These are phyloP conservation scores for Hetaerina americana DNA, from an alignment of 1,140 invertebrate genomes.

Conservation along the genomic window DNA sequence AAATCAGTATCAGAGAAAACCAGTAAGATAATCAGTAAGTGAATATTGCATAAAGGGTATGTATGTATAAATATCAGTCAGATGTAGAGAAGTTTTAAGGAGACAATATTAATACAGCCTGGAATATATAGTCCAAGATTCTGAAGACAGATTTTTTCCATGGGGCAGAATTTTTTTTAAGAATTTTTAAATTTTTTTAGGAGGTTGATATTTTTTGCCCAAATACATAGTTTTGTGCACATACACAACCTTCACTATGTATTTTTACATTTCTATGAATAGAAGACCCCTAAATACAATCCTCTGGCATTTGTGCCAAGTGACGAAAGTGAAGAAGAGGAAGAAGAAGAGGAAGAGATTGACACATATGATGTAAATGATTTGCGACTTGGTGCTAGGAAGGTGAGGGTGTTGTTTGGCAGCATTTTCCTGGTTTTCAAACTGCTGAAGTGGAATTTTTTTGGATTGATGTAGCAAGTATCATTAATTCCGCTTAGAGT, in stretches of 20 bases:
- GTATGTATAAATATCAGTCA: no score
- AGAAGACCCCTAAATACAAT: constrained; percentile 19
- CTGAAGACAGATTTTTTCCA: no score
- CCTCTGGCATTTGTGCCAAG: constrained; percentile 23
- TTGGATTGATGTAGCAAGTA: not conserved
- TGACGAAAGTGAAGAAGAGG: constrained; percentile 18
- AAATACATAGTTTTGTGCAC: not conserved
- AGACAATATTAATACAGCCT: no score
- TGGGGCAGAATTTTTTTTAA: no score
- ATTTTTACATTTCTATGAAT: constrained; percentile 10
- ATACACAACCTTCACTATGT: not conserved
- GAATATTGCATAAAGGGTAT: no score
- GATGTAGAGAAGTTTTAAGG: no score
- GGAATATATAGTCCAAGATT: no score
- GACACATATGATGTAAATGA: constrained; percentile 16
- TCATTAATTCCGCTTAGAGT: not conserved
- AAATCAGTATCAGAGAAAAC: no score
- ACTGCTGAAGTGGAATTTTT: not conserved
- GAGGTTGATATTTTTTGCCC: not conserved
- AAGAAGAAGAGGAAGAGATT: constrained; percentile 16
- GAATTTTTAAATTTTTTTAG: no score
- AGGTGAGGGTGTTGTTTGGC: constrained; percentile 13
- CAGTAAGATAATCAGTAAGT: no score
- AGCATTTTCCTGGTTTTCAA: not conserved
- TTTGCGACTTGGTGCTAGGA: constrained; percentile 2